These are phyloP conservation scores for Lysandra bellargus DNA, from an alignment of 2,888 invertebrate genomes.

Conservation along the genomic window DNA sequence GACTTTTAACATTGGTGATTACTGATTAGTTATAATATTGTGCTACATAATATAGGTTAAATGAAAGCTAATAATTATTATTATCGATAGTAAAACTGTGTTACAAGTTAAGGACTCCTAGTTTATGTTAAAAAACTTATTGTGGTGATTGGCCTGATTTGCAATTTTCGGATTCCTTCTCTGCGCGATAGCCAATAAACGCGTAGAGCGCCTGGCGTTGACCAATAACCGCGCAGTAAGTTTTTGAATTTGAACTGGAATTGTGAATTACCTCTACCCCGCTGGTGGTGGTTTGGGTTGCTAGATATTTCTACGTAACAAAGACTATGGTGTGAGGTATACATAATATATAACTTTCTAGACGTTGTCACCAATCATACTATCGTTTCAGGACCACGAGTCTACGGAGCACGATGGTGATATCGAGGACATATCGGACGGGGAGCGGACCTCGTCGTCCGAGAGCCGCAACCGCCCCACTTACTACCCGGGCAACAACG, in stretches of 20 bases:
- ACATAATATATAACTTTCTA: not conserved
- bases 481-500: slow-evolving; percentile 87
- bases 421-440: slow-evolving; percentile 92
- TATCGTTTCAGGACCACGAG: slow-evolving; percentile 75
- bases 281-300: not conserved
- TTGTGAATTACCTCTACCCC: too few relatives aligned
- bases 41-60: not conserved
- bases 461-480: slow-evolving; percentile 83
- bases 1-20: not conserved
- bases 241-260: not conserved
- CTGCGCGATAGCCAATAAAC: not conserved
- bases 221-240: not conserved
- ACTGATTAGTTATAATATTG: not conserved
- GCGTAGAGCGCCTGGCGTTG: too few relatives aligned
- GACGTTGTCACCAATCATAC: not conserved
- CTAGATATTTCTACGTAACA: not conserved
- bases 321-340: not conserved
- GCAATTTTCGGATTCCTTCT: not conserved
- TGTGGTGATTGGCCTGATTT: not conserved
- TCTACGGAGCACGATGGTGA: slow-evolving; percentile 93
- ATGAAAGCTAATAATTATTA: not conserved
- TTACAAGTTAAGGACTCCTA: not conserved
- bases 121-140: not conserved
- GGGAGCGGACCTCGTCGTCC: slow-evolving; percentile 87
- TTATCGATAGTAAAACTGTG: not conserved